A percentile compares a stretch with the other conserved stretches of the same genome.
These are phyloP conservation scores for Gallinago solitaria DNA, from an alignment of 2,797 vertebrate genomes.

Conservation along the genomic window DNA sequence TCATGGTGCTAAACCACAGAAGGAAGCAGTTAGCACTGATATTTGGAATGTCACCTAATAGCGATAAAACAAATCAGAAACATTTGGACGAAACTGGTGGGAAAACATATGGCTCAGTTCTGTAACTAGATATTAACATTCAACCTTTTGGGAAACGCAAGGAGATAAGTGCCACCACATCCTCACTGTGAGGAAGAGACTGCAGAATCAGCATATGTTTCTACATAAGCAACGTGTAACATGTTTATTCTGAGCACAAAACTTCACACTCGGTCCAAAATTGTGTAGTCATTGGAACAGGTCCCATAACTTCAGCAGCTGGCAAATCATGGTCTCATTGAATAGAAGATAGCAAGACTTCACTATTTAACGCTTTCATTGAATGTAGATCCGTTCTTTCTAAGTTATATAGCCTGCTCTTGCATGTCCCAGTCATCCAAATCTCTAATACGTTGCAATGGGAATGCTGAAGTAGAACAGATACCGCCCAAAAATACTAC, in stretches of 20 bases:
- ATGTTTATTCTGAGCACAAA: conserved; percentile 32
- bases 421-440: background rate
- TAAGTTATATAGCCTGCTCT: background rate
- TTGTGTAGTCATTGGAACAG: conserved; percentile 14
- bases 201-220: conserved; percentile 31
- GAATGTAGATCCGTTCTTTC: background rate
- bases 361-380: background rate
- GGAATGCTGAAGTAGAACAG: background rate
- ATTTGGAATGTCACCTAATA: conserved; percentile 26
- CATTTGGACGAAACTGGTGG: background rate
- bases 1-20: conserved; percentile 30
- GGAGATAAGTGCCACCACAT: conserved; percentile 33
- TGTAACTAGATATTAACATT: conserved; percentile 20
- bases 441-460: background rate
- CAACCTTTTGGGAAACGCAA: conserved; percentile 27
- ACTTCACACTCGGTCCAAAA: background rate
- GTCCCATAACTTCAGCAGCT: conserved; percentile 4
- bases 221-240: background rate
- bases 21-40: conserved; percentile 45
- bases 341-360: background rate
- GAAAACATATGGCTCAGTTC: conserved; percentile 51
- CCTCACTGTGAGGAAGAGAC: background rate
- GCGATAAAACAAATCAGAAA: conserved; percentile 53
- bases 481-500: background rate
- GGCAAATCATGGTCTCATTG: background rate